Evolutionary conservation across 2,113 vertebrate species (phyloP).

Genomic region (Speoplatyrhinus poulsoni): DNA sequence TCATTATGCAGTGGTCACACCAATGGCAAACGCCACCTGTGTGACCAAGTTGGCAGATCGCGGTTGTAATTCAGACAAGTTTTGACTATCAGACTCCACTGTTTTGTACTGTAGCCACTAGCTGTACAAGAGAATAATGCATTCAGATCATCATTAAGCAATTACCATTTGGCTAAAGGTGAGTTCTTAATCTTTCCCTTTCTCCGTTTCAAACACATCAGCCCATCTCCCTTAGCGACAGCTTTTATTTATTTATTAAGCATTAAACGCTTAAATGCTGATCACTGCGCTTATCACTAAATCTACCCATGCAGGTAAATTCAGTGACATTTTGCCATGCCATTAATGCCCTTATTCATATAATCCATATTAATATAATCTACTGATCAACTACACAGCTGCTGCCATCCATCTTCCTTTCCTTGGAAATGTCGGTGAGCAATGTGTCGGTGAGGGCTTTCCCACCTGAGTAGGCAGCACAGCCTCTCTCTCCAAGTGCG

Average conservation of each 20-base stretch:
- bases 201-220: conserved; percentile 6
- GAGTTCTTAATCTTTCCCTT: neutral
- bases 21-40: conserved; percentile 56
- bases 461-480: conserved; percentile 45
- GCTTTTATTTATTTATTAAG: conserved; percentile 42
- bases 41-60: conserved; percentile 27
- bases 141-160: conserved; percentile 3
- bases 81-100: neutral
- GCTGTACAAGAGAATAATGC: neutral
- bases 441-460: conserved; percentile 35
- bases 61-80: conserved; percentile 12
- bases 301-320: conserved; percentile 58
- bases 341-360: conserved; percentile 43
- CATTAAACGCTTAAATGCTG: conserved; percentile 25
- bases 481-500: conserved; percentile 47
- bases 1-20: conserved; percentile 55
- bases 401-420: conserved; percentile 31
- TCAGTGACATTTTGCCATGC: conserved; percentile 47
- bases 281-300: conserved; percentile 53
- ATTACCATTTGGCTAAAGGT: neutral
- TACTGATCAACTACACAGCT: conserved; percentile 51
- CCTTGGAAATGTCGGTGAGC: conserved; percentile 48
- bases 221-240: conserved; percentile 4
- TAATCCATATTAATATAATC: conserved; percentile 36
- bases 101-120: neutral